Base-by-base conservation (phyloP, 2,113 vertebrate species). In the Dinomys branickii region DNA sequence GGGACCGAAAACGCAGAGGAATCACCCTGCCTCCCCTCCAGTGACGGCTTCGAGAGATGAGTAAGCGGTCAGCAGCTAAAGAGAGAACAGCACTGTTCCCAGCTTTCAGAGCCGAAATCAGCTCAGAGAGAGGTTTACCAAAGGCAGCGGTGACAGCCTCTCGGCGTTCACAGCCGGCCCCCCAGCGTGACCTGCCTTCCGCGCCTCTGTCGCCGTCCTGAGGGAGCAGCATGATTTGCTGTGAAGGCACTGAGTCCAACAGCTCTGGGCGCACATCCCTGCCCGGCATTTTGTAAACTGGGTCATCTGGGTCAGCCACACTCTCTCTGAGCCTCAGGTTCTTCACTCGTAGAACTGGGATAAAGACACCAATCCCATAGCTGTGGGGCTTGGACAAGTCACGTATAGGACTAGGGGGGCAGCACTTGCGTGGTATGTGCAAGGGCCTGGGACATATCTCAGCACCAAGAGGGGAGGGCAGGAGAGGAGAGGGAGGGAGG, bases 41-140 rank as follows among this genome's bases (percentile, higher is more conserved):
- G n/a, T n/a, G n/a, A n/a, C 44, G 67, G 17, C 5, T 47, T 63
- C 44, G 50, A 96, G 92, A 89, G 78, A 92, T 38, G 56, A 93
- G 41, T 5, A 77, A 77, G 73, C 47, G 41, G 24, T 16, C 73
- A 47, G 41, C 41, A 77, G 73, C 73, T 47, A 65, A 14, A 50
- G 92, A 61, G 56, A 61, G n/a, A 83, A 41, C 71, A 41, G 65
- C 81, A 0, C 30, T 35, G 58, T 82, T 85, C 69, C 78, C 26
- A 1, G 30, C 3, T 67, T 81, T 61, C 65, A 69, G 2, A 28
- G 0, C 19, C 0, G 24, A 54, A 52, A n/a, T 56, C n/a, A 19
- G 89, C 85, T 86, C 41, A 4, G 8, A 81, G 59, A 6, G 73
- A 65, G 56, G 38, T 41, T 30, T 30, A 58, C 73, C 47, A 19